Base-by-base conservation (phyloP, 2,797 vertebrate species). In the Halcyon smyrnensis region DNA sequence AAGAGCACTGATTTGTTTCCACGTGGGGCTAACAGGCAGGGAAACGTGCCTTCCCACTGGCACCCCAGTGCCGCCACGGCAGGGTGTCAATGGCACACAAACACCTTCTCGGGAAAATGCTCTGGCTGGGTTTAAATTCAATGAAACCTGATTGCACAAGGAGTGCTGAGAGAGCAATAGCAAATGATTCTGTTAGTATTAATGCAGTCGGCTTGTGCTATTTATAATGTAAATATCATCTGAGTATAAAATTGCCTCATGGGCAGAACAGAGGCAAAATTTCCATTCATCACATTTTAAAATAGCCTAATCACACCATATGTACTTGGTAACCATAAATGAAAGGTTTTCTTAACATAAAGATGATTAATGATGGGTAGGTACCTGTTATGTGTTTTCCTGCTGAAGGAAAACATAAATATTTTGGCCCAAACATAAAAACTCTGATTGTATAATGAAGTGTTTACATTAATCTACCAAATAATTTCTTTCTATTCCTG, bases 171-270 rank as follows among this genome's bases (percentile, higher is more conserved):
- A 89, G 77, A 51, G 89, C 77, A 95, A 41, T 92, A 87, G 93
- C 62, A 91, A 93, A 96, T 74, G 46, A 71, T 89, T 89, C 90
- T 82, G 77, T 97, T 89, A 92, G 79, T 64, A 92, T 91, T 90
- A 94, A 96, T 86, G 78, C 87, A 89, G 89, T 74, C 48, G 9
- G 81, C 87, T 89, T 64, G 39, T 79, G 80, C 78, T 95, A 69
- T 93, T 95, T 94, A 92, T 95, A 93, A 92, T 57, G 64, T 77
- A 93, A 96, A 96, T 89, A 94, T 73, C 89, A 76, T 87, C 67
- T 59, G 60, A 88, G 87, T 90, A 53, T 69, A 91, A 84, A 94
- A 82, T 75, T 76, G 63, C 69, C 73, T 77, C 59, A 50, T 7
- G 91, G 85, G 85, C 56, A 79, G 34, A 94, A 68, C 24, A 51